Evolutionary conservation across 2,113 vertebrate genomes (phyloP).

Genomic region (Zosterops japonicus): DNA sequence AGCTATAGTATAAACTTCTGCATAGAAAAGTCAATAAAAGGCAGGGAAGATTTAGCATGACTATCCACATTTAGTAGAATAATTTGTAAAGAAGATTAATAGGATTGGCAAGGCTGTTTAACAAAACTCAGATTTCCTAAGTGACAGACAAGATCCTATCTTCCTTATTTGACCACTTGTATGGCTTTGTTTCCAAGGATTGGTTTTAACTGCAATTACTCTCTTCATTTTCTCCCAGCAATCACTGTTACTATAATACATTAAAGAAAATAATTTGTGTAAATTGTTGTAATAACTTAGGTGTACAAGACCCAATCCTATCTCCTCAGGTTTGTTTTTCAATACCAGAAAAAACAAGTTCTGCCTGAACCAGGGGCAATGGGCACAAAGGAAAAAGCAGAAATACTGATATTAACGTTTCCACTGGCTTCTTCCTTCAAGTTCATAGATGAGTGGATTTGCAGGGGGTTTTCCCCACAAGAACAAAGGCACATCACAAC

Average conservation of each 20-base stretch:
- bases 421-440: neutral
- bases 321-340: neutral
- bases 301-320: neutral
- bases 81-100: neutral
- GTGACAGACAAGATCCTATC: neutral
- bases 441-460: neutral
- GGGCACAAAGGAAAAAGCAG: neutral
- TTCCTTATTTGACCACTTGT: neutral
- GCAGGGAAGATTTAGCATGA: neutral
- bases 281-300: neutral
- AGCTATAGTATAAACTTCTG: neutral
- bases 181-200: neutral
- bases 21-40: neutral
- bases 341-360: neutral
- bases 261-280: neutral
- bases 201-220: neutral
- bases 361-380: neutral
- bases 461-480: neutral
- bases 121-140: neutral
- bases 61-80: neutral
- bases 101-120: neutral
- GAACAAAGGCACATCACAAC: neutral
- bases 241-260: neutral
- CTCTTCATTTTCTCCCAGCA: neutral
- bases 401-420: neutral